Percentiles rank a stretch among this genome's conserved stretches.
phyloP scores from a whole-genome alignment of 2,797 vertebrate genomes.

The Aplochiton taeniatus region DNA sequence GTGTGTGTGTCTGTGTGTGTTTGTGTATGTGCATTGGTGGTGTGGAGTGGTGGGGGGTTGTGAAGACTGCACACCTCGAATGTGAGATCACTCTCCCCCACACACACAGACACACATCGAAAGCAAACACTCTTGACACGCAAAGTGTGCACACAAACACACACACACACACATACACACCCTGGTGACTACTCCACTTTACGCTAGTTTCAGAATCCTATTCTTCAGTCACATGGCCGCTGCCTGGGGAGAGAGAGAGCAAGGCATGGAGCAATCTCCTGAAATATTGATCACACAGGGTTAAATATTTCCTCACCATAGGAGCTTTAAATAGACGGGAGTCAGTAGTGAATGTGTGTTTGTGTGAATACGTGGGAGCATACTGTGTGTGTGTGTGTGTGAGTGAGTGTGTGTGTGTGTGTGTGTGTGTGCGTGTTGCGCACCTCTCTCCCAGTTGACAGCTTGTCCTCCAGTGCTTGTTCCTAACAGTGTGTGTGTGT shows the following conservation, averaged over 20 bases:
- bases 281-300: conserved; percentile 79
- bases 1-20: conserved; percentile 48
- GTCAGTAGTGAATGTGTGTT: conserved; percentile 21
- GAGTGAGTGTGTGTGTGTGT: neutral
- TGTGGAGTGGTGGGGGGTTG: too few species aligned
- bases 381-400: conserved; percentile 3
- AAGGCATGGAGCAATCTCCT: conserved; percentile 73
- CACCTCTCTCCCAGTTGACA: too few species aligned
- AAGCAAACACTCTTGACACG: neutral
- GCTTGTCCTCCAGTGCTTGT: too few species aligned
- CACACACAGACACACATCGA: conserved; percentile 12
- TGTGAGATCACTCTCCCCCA: conserved; percentile 2
- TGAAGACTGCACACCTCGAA: neutral
- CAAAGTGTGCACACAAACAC: conserved; percentile 1
- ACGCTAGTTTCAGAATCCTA: too few species aligned
- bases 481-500: neutral
- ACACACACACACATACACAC: conserved; percentile 8
- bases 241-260: conserved; percentile 54
- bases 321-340: conserved; percentile 65
- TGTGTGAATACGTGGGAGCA: neutral
- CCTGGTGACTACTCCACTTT: neutral
- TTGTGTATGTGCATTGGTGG: conserved; percentile 29
- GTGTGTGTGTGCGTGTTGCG: conserved; percentile 4
- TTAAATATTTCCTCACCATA: conserved; percentile 72
- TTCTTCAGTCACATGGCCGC: neutral